A percentile compares a stretch with the other conserved stretches of the same genome.
phyloP scores from a whole-genome alignment of 2,113 vertebrate species.

The Embiotoca jacksoni region DNA sequence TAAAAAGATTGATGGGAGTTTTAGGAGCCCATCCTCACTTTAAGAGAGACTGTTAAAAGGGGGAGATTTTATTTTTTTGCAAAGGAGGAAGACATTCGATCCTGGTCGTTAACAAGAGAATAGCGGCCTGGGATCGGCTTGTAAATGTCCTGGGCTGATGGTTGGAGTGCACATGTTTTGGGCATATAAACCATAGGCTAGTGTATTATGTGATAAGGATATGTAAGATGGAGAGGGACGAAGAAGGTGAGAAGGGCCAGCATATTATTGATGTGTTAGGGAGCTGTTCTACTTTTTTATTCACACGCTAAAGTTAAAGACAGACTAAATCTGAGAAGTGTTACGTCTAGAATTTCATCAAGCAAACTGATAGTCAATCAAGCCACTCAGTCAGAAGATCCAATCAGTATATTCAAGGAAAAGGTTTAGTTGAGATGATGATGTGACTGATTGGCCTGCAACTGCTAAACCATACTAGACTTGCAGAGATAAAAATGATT shows the following conservation, averaged over 20 bases:
- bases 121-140: conserved; percentile 54
- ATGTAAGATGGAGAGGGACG: conserved; percentile 15
- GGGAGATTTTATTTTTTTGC: conserved; percentile 41
- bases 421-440: too few species aligned
- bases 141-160: conserved; percentile 74
- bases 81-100: conserved; percentile 63
- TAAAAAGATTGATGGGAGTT: conserved; percentile 65
- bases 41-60: conserved; percentile 54
- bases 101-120: conserved; percentile 65
- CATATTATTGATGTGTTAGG: background rate
- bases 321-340: too few species aligned
- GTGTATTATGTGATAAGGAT: conserved; percentile 21
- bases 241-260: background rate
- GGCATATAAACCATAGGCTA: conserved; percentile 33
- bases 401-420: too few species aligned
- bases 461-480: too few species aligned
- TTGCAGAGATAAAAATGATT: too few species aligned
- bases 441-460: too few species aligned
- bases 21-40: conserved; percentile 55
- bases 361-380: too few species aligned
- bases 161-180: conserved; percentile 56
- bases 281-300: background rate
- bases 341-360: too few species aligned
- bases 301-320: background rate
- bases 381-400: too few species aligned